Base-by-base conservation (phyloP, 2,888 invertebrate genomes). In the Eupsilia transversa region DNA sequence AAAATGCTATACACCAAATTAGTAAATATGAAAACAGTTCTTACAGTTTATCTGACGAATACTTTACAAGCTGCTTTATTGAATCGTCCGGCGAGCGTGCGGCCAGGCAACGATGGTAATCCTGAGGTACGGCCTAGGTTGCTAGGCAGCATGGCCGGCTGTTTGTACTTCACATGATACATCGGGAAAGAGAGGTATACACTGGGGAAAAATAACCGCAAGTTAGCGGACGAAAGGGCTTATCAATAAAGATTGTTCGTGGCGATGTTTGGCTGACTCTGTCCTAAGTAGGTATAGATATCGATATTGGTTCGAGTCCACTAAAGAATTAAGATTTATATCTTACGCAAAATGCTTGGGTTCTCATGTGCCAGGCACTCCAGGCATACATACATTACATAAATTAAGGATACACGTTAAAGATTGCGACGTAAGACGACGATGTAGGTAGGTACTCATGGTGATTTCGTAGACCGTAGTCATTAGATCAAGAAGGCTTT, bases 141-240 rank as follows among this genome's bases (percentile, higher is more conserved):
- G 46, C 93, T 89, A 0, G 97, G 97, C 54, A 97, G 86, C n/a
- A 97, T 96, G 30, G 93, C 76, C 0, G 97, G 97, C 87, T 96
- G 95, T 88, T 97, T 97, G 88, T 97, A 97, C 83, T 96, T 96
- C 66, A 97, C 96, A 85, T 97, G 97, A 88, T 94, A 96, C 87
- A 93, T 93, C 27, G 97, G 97, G 92, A 94, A 97, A 75, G 96
- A 94, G 69, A 97, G 89, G 86, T 97, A 97, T 1, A 93, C 94
- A 30, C 97, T 97, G 92, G n/a, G 43, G 33, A 78, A 33, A 59
- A 70, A 59, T 9, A 60, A 65, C 27, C 9, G 30, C 7, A 23
- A 49, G 46, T 49, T 54, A 69, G 20, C 10, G 14, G 35, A 65
- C 35, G 5, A 61, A 41, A 59, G 20, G 27, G 33, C 17, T 10